Conservation (phyloP, 2,113 vertebrate genomes). For the Siphamia tubifer region DNA sequence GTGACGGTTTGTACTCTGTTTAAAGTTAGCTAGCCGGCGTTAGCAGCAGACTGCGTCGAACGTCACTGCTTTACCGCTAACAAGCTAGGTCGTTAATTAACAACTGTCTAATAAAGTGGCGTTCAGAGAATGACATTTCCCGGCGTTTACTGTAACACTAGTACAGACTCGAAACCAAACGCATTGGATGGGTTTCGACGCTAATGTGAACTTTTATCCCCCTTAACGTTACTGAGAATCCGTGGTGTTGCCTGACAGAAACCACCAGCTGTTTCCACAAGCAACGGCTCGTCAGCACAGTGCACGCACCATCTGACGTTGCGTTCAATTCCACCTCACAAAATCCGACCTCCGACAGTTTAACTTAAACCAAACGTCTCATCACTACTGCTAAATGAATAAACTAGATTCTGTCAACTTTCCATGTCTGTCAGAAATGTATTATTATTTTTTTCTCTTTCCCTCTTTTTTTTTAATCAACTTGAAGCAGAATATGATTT, state of each 20-base stretch:
- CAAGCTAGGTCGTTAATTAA: conserved; percentile 18
- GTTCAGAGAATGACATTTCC: conserved; percentile 33
- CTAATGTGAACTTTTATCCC: conserved; percentile 37
- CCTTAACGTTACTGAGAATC: not conserved
- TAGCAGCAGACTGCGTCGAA: conserved; percentile 36
- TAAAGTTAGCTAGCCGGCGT: conserved; percentile 46
- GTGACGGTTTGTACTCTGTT: too few species aligned
- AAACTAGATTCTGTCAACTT: not conserved
- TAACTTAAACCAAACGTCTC: not conserved
- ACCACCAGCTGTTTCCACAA: conserved; percentile 73
- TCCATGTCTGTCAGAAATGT: too few species aligned
- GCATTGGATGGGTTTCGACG: not conserved
- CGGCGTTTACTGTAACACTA: not conserved
- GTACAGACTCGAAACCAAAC: not conserved
- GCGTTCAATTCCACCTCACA: conserved; percentile 42
- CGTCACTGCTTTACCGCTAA: conserved; percentile 12
- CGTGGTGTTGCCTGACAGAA: conserved; percentile 53
- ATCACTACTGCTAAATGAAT: not conserved
- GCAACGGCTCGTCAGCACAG: conserved; percentile 70
- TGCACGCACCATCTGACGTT: conserved; percentile 10
- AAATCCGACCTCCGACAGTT: not conserved
- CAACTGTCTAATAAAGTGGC: conserved; percentile 32
- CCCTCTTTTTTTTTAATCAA: too few species aligned
- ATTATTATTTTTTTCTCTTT: too few species aligned
- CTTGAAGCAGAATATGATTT: too few species aligned